Evolutionary conservation across 2,113 vertebrate species (phyloP), one percentile per base, ranked within the genome.

Genomic region (Melanostigma gelatinosum): DNA sequence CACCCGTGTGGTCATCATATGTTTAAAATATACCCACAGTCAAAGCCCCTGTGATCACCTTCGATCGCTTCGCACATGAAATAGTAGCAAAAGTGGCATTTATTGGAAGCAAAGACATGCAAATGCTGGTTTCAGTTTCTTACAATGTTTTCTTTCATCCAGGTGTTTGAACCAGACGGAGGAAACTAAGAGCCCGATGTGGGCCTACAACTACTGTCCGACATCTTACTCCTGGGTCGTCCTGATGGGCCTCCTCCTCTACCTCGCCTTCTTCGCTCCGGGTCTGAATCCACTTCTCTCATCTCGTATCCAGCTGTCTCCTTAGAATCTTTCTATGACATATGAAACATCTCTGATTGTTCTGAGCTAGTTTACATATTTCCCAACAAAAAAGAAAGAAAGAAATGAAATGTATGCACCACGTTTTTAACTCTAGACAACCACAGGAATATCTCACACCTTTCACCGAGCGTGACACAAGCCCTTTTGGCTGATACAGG

Each of bases 191-290:
- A 91, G 92, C 15, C 83, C 93, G 18, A 93, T 96, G 77, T 99
- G 98, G 98, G 98, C 98, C 1, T 99, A 97, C 83, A 99, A 99
- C 91, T 99, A 96, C 95, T 99, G 98, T 61, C 98, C 98, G 20
- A 98, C 97, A 2, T 92, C 96, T 0, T 97, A 98, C 88, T 98
- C 97, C 71, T 99, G 98, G 98, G 92, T 97, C 22, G 96, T 96
- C 38, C 95, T 99, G 77, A 38, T 97, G 77, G 97, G 97, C 75
- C 97, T 99, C 86, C 93, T 99, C 84, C 95, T 98, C 34, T 99
- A 99, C 88, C 95, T 99, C 72, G 88, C 97, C 57, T 96, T 94
- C 94, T 99, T 99, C 73, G 98, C 98, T 86, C 98, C 98, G 91
- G 98, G 98, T 99, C 90, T 86, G 88, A 85, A 70, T 38, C 24